Base-by-base conservation (phyloP, 2,797 vertebrate species). In the Oreortyx pictus region DNA sequence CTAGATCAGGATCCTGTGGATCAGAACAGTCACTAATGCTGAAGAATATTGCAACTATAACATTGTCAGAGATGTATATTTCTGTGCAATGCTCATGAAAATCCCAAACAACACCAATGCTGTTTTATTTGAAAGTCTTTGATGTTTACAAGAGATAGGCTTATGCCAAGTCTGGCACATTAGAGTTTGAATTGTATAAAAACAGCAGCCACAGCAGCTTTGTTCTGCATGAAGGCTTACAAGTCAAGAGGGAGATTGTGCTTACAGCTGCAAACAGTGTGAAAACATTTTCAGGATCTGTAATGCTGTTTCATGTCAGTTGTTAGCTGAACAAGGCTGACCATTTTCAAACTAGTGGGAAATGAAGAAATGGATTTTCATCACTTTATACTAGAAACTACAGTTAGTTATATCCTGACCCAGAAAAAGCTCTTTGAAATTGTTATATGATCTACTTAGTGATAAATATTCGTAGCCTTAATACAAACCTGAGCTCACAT, bases 201-300 rank as follows among this genome's bases (percentile, higher is more conserved):
- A 39, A 70, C 82, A 76, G 57, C 86, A 92, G 91, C 96, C 91
- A 91, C 84, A 83, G 83, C 59, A 70, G 82, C 88, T 95, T 96
- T 96, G 92, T 95, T 96, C 94, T 92, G 86, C 94, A 74, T 95
- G 95, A 94, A 84, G 90, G 92, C 84, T 95, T 94, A 89, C 57
- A 74, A 77, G 73, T 92, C 81, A 82, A 93, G 56, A 94, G 31
- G 16, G 37, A 73, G 71, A 88, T 68, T 96, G 67, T 96, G 84
- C 86, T 95, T 94, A 92, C 73, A 90, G 52, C 71, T 88, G 73
- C 64, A 90, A 94, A 79, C 11, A 67, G 74, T 84, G n/a, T 89
- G 79, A 96, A 95, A 96, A 96, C 71, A 93, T 88, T 94, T 96
- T 93, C 94, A 89, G 76, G 82, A 73, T 10, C 46, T 66, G 39